Percentiles rank a stretch among this genome's conserved stretches.
Evolutionary conservation across 2,888 invertebrate species (phyloP).

Genomic region (Gari tellinella): DNA sequence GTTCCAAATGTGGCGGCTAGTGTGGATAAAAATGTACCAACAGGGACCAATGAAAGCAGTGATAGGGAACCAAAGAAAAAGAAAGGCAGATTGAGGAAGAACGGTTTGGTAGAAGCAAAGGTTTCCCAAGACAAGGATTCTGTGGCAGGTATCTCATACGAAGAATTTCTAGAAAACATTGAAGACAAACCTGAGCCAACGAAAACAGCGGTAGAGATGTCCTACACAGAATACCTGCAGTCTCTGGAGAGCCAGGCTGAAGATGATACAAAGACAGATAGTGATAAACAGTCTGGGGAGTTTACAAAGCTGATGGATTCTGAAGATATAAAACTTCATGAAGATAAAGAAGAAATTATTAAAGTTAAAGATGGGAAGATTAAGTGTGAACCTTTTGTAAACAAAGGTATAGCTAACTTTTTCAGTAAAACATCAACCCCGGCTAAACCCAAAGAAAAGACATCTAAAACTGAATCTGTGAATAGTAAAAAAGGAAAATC

Average conservation of each 20-base stretch:
- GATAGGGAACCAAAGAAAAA: not conserved
- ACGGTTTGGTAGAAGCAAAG: not conserved
- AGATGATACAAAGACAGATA: slow-evolving; percentile 8
- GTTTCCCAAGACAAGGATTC: not conserved
- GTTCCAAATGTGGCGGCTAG: no score
- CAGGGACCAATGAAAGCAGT: no score
- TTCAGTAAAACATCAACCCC: slow-evolving; percentile 56
- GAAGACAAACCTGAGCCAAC: slow-evolving; percentile 1
- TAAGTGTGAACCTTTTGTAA: slow-evolving; percentile 4
- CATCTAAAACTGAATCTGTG: slow-evolving; percentile 1
- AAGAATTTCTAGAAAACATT: slow-evolving; percentile 24
- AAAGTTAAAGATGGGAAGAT: not conserved
- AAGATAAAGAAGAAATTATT: not conserved
- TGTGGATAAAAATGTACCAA: no score
- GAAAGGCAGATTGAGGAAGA: slow-evolving; percentile 9
- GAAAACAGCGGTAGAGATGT: slow-evolving; percentile 10
- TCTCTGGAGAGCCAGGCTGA: slow-evolving; percentile 13
- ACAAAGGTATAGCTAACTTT: slow-evolving; percentile 21
- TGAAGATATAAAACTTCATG: slow-evolving; percentile 4
- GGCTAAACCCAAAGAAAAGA: slow-evolving; percentile 35
- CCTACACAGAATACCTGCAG: slow-evolving; percentile 40
- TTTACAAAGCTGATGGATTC: not conserved
- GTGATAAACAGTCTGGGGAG: not conserved
- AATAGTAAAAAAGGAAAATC: not conserved
- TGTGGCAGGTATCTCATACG: slow-evolving; percentile 16